Conservation (phyloP, 2,797 vertebrate species). For the Momotus momota region DNA sequence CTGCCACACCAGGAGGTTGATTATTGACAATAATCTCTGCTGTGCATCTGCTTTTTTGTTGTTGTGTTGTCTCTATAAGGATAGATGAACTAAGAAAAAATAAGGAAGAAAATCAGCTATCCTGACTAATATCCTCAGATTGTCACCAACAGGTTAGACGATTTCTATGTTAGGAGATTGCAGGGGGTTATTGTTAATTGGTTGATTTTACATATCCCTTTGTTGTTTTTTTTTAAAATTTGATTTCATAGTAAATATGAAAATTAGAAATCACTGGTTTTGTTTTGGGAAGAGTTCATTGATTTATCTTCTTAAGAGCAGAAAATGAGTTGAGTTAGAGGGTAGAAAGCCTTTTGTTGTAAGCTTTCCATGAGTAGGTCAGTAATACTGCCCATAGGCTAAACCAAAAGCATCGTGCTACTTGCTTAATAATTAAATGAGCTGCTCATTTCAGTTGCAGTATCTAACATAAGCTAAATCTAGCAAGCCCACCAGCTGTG, state of each 20-base stretch:
- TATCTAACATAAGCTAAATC: background rate
- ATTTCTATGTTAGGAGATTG: background rate
- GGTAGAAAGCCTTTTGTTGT: conserved; percentile 6
- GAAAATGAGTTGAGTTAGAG: conserved; percentile 9
- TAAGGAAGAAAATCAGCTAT: background rate
- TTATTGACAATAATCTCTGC: conserved; percentile 45
- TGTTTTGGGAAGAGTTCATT: background rate
- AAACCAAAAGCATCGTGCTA: background rate
- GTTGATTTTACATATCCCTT: background rate
- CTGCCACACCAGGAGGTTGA: background rate
- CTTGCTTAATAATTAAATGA: conserved; percentile 64
- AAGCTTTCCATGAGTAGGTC: background rate
- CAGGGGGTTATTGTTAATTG: background rate
- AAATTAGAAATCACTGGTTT: background rate
- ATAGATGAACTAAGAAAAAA: background rate
- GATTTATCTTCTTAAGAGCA: background rate
- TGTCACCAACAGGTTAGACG: background rate
- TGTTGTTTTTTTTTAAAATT: background rate
- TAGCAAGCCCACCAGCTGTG: conserved; percentile 74
- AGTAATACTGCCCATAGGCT: conserved; percentile 51
- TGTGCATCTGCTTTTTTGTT: conserved; percentile 20
- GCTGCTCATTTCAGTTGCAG: conserved; percentile 1
- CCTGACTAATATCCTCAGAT: background rate
- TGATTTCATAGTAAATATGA: background rate
- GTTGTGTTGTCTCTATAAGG: background rate